Base-by-base conservation (phyloP, 2,888 invertebrate genomes). In the Dicycla oo region DNA sequence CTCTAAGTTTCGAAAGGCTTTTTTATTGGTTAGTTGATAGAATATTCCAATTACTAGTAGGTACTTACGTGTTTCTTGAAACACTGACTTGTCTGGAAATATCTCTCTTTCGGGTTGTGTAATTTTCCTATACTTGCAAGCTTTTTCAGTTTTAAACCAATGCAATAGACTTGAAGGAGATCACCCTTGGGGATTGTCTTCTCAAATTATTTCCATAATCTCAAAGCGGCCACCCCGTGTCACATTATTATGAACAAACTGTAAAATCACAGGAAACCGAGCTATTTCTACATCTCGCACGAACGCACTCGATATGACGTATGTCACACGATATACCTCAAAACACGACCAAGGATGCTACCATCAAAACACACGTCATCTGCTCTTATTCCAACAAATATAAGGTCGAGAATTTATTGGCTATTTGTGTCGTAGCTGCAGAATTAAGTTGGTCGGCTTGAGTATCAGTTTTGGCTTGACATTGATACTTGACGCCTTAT, bases 401-500 rank as follows among this genome's bases (percentile, higher is more conserved):
- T 88, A 89, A 87, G 73, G 78, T 84, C 45, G 54, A 81, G 63
- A 84, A 75, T 88, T 64, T 71, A 81, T 77, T 84, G 82, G 69
- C 74, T 78, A 69, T 78, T 75, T 57, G 20, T 75, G 43, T 66
- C 43, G 3, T 7, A 57, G 38, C 56, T 45, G 53, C n/a, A 66
- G 6, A 26, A 7, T 57, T 63, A 69, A 49, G n/a, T 83, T 49
- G 82, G 82, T 81, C 53, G 71, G 65, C 57, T 75, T 78, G 80
- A 86, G 92, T 93, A 92, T 92, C 93, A 87, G 87, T 90, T 92
- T 91, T 88, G 88, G 88, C 87, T 78, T 84, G 93, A 90, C 91
- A 93, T 92, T 89, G 93, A 93, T 92, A 93, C 91, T 90, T 89
- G 90, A 93, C 88, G 91, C 90, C 85, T 87, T 86, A 87, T 89